Conservation (phyloP, 1,140 invertebrate species). For the Apis dorsata region DNA sequence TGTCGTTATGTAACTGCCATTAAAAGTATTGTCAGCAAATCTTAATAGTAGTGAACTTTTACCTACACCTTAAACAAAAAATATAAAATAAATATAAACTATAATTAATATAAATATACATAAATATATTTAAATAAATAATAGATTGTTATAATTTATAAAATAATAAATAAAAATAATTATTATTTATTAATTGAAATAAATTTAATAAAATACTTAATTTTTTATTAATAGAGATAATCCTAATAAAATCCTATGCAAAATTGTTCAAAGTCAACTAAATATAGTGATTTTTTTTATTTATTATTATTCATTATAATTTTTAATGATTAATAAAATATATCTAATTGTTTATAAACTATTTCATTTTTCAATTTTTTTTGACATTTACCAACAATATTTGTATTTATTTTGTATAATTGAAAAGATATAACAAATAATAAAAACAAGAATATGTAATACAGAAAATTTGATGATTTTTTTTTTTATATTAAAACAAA, state of each 20-base stretch:
- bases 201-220: background rate
- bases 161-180: background rate
- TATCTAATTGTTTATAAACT: background rate
- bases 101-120: background rate
- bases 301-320: background rate
- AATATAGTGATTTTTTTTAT: background rate
- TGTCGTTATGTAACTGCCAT: conserved; percentile 99
- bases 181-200: background rate
- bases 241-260: background rate
- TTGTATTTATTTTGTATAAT: background rate
- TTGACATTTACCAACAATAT: background rate
- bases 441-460: background rate
- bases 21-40: conserved; percentile 99
- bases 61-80: conserved; percentile 92
- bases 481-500: too few relatives aligned
- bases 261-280: background rate
- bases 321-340: background rate
- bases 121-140: background rate
- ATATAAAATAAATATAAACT: background rate
- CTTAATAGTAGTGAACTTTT: conserved; percentile 98
- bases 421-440: background rate
- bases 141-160: background rate
- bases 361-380: conserved; percentile 2
- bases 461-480: too few relatives aligned
- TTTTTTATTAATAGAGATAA: background rate